Percentiles rank a stretch among this genome's conserved stretches.
Conservation (phyloP, 23 tunicate genomes). For the Ciona savignyi region DNA sequence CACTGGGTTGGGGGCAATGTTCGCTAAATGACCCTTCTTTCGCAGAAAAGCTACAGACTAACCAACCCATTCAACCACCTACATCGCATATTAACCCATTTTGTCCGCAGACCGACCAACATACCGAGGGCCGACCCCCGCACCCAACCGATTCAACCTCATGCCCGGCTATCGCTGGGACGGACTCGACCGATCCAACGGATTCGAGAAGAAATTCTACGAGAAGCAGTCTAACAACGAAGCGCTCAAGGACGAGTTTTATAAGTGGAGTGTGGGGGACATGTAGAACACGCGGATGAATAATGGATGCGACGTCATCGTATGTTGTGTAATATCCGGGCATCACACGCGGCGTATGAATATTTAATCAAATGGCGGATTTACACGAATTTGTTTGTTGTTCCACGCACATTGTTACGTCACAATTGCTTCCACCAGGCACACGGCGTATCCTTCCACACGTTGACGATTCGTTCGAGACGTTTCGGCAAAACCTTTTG, state of each 20-base stretch:
- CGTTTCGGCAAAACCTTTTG: conserved; percentile 1
- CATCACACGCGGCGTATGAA: not conserved
- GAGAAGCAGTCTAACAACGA: conserved; percentile 35
- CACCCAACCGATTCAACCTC: conserved; percentile 83
- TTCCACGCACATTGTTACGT: not conserved
- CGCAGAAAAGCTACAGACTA: not conserved
- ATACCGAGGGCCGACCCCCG: conserved; percentile 82
- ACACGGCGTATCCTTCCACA: conserved; percentile 44
- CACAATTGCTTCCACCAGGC: conserved; percentile 20
- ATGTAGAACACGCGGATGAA: too few species aligned
- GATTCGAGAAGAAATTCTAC: conserved; percentile 79
- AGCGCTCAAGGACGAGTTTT: conserved; percentile 63
- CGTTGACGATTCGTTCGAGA: conserved; percentile 10
- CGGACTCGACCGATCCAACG: conserved; percentile 90
- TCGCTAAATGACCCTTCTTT: too few species aligned
- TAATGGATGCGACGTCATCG: too few species aligned
- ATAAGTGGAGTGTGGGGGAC: conserved; percentile 87
- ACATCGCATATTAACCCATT: not conserved
- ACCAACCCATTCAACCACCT: too few species aligned
- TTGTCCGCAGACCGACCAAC: conserved; percentile 47
- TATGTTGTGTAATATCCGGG: too few species aligned
- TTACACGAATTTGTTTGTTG: too few species aligned
- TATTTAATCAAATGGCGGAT: too few species aligned
- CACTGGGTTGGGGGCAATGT: not conserved
- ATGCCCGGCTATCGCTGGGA: conserved; percentile 99